These are phyloP conservation scores for Characodon lateralis DNA, from an alignment of 2,797 vertebrate genomes.

Conservation along the genomic window DNA sequence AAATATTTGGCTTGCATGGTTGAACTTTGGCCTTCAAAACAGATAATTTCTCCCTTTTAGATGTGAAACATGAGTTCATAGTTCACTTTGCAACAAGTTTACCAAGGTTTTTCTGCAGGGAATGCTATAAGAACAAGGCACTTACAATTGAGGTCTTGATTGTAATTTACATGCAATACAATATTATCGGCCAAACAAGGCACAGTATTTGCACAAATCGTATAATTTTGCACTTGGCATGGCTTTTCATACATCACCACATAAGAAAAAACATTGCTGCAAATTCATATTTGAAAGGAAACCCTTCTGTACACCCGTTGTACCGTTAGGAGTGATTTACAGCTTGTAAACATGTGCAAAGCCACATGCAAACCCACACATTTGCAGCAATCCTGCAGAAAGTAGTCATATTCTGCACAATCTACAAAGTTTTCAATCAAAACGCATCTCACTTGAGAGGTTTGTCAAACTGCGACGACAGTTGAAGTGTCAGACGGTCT, in stretches of 20 bases:
- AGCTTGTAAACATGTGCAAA: background rate
- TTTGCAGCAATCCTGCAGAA: background rate
- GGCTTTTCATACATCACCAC: background rate
- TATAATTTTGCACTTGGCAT: background rate
- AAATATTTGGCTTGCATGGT: conserved; percentile 68
- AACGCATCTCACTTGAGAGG: conserved; percentile 63
- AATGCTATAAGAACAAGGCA: background rate
- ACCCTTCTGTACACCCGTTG: background rate
- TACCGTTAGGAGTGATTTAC: background rate
- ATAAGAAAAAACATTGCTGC: conserved; percentile 1
- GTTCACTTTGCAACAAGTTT: conserved; percentile 28
- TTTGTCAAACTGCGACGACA: conserved; percentile 29
- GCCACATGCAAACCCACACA: background rate
- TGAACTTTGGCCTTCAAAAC: conserved; percentile 64
- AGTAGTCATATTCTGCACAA: background rate
- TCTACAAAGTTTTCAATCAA: background rate
- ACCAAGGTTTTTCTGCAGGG: conserved; percentile 15
- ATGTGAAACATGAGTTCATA: conserved; percentile 49
- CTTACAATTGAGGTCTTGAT: background rate
- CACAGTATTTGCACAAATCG: conserved; percentile 11
- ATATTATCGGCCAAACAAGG: background rate
- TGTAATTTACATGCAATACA: background rate
- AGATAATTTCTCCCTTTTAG: conserved; percentile 33
- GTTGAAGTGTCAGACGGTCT: conserved; percentile 6
- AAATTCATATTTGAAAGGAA: background rate